Evolutionary conservation across 1,140 invertebrate species (phyloP).

Genomic region (Heliconius eleuchia): DNA sequence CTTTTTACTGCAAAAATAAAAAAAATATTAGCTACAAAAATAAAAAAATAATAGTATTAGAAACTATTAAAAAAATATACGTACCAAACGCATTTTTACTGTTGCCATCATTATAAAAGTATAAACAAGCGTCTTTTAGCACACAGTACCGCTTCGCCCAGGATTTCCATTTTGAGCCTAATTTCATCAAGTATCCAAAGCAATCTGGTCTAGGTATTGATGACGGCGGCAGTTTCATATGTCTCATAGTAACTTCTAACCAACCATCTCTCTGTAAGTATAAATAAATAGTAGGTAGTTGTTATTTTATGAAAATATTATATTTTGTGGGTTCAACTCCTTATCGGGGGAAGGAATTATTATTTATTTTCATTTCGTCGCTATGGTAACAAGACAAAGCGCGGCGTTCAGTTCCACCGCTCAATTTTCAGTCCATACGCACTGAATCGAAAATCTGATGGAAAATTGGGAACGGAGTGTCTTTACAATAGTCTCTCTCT

Average conservation of each 20-base stretch:
- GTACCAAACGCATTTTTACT: conserved; percentile 93
- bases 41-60: not conserved
- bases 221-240: conserved; percentile 86
- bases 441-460: no score
- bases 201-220: conserved; percentile 92
- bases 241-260: conserved; percentile 81
- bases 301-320: not conserved
- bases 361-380: no score
- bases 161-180: conserved; percentile 88
- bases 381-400: no score
- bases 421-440: no score
- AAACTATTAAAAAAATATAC: conserved; percentile 34
- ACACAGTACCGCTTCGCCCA: conserved; percentile 97
- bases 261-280: conserved; percentile 79
- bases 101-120: conserved; percentile 95
- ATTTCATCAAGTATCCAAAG: conserved; percentile 93
- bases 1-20: no score
- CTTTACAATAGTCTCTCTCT: not conserved
- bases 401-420: no score
- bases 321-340: not conserved
- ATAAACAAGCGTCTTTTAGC: conserved; percentile 96
- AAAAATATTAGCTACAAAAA: no score
- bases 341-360: not conserved
- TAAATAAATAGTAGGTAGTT: conserved; percentile 22
- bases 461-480: not conserved